Evolutionary conservation across 2,797 vertebrate genomes (phyloP), one percentile per base, ranked within the genome.

Genomic region (Hemibagrus guttatus): DNA sequence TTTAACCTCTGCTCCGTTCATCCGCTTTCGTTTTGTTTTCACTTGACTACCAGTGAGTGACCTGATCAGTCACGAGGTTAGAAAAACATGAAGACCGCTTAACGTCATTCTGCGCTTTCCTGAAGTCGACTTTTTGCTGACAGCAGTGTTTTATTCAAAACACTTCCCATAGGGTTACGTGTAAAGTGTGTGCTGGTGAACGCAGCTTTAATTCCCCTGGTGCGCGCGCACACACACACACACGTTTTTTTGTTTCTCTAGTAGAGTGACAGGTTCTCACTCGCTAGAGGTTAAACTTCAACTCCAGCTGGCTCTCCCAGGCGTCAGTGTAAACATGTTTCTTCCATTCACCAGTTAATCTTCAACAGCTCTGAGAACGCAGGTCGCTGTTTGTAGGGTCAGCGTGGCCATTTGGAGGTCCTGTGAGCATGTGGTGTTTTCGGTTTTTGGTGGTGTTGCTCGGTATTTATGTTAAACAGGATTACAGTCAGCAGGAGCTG

Each of bases 231-330:
- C n/a, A n/a, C n/a, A n/a, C n/a, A n/a, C n/a, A n/a, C n/a, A 2
- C 13, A 14, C 35, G 4, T 39, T 39, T 49, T 75, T 85, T 58
- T 64, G 17, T 46, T 83, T 83, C 42, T 64, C 6, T 75, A 4
- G 42, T 52, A 42, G 79, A 82, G 69, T 66, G 52, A 76, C 66
- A 83, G 54, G 81, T 79, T 88, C 85, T 86, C 63, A 79, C 61
- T 83, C 28, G 84, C 72, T 61, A 26, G 81, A 84, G 56, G 87
- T 85, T 88, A 83, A 88, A 88, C 80, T 85, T 88, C 72, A 88
- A 63, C 80, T 69, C 63, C 63, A 42, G 61, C 49, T n/a, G 49
- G n/a, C 74, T 87, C 66, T 84, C 83, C 75, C 83, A 81, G 66
- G 68, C 87, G 21, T 46, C 5, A 72, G 76, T 28, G 71, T 83